These are phyloP conservation scores for Hydrolagus colliei DNA, from an alignment of 2,797 vertebrate species.

Conservation along the genomic window DNA sequence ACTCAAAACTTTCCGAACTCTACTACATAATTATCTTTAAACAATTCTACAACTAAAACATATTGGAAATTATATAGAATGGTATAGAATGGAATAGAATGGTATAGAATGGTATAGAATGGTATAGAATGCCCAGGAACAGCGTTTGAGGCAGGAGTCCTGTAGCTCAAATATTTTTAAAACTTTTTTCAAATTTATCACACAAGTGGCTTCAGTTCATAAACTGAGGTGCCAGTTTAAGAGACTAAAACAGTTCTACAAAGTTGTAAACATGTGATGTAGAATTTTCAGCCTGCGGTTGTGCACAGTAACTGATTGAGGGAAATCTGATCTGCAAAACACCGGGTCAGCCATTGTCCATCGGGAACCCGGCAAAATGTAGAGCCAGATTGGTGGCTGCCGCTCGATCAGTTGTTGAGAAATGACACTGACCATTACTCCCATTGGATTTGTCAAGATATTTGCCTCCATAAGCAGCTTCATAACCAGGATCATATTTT, in stretches of 20 bases:
- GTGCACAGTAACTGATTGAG: conserved; percentile 53
- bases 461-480: conserved; percentile 77
- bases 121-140: too few species aligned
- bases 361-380: conserved; percentile 59
- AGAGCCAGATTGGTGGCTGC: conserved; percentile 43
- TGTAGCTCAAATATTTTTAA: conserved; percentile 30
- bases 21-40: conserved; percentile 46
- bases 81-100: too few species aligned
- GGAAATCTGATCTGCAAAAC: conserved; percentile 75
- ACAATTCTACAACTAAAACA: conserved; percentile 44
- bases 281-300: conserved; percentile 43
- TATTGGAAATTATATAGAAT: too few species aligned
- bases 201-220: conserved; percentile 56
- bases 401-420: conserved; percentile 54
- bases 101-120: too few species aligned
- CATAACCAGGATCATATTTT: conserved; percentile 89
- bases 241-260: conserved; percentile 52
- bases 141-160: too few species aligned
- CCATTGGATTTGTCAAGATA: conserved; percentile 55
- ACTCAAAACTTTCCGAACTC: conserved; percentile 39
- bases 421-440: conserved; percentile 63
- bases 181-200: conserved; percentile 37
- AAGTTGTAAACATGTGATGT: conserved; percentile 40
- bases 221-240: conserved; percentile 55
- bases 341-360: conserved; percentile 77